Evolutionary conservation across 2,113 vertebrate species (phyloP).

Genomic region (Erythrolamprus reginae): DNA sequence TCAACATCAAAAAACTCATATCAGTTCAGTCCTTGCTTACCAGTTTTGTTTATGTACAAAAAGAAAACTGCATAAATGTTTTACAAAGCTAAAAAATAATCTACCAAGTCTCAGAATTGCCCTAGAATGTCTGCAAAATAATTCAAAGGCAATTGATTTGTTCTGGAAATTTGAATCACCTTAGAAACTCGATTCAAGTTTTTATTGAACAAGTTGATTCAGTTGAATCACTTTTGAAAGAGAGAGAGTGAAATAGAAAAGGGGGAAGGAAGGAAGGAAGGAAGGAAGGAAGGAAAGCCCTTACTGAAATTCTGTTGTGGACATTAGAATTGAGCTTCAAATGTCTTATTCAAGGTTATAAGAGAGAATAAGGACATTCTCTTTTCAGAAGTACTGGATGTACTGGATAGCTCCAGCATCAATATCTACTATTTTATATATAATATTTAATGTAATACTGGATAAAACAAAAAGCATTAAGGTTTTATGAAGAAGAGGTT

Average conservation of each 20-base stretch:
- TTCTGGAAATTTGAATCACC: not conserved
- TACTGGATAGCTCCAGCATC: not conserved
- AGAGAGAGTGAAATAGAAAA: no score
- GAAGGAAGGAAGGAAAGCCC: not conserved
- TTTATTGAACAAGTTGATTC: not conserved
- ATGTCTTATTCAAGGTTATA: not conserved
- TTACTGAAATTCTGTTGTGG: not conserved
- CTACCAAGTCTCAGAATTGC: not conserved
- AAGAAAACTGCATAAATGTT: not conserved
- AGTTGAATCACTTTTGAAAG: not conserved
- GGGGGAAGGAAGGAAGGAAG: no score
- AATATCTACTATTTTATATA: not conserved
- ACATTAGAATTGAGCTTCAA: not conserved
- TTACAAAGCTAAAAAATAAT: not conserved
- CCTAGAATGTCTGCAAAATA: not conserved
- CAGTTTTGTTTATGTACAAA: not conserved
- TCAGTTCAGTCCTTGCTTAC: not conserved
- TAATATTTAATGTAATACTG: not conserved
- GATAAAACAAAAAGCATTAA: not conserved
- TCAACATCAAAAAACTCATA: not conserved
- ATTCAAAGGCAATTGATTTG: not conserved
- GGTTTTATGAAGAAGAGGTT: conserved; percentile 9
- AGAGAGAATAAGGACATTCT: not conserved
- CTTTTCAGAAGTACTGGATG: not conserved
- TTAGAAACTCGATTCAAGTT: not conserved